These are phyloP conservation scores for Dicaeum eximium DNA, from an alignment of 2,113 vertebrate species.

Conservation along the genomic window DNA sequence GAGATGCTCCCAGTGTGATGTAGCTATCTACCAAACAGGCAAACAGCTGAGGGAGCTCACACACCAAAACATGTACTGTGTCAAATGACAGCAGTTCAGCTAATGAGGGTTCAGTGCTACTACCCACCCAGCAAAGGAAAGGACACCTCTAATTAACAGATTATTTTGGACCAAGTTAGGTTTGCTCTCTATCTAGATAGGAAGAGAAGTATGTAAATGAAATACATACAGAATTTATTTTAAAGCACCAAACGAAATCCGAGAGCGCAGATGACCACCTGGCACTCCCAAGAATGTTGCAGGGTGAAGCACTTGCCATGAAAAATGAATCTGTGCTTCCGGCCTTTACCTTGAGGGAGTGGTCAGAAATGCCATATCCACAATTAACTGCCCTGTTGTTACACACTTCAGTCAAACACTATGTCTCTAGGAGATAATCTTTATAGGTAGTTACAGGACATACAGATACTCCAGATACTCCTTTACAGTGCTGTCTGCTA, in stretches of 20 bases:
- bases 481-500: not conserved
- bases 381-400: not conserved
- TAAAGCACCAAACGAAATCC: not conserved
- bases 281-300: not conserved
- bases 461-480: not conserved
- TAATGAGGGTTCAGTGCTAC: accelerated
- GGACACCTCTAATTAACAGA: not conserved
- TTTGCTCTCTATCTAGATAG: not conserved
- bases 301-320: not conserved
- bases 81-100: not conserved
- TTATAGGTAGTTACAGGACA: not conserved
- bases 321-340: conserved; percentile 32
- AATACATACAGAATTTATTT: not conserved
- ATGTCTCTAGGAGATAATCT: conserved; percentile 47
- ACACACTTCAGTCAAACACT: not conserved
- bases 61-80: not conserved
- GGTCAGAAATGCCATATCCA: not conserved
- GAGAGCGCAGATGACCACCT: accelerated
- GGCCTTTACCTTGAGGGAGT: conserved; percentile 3
- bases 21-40: not conserved
- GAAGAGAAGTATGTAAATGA: not conserved
- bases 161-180: not conserved
- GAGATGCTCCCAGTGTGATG: not conserved
- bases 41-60: not conserved
- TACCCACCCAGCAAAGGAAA: not conserved